phyloP scores from a whole-genome alignment of 1,140 invertebrate species.

The Holcopasites calliopsidis region DNA sequence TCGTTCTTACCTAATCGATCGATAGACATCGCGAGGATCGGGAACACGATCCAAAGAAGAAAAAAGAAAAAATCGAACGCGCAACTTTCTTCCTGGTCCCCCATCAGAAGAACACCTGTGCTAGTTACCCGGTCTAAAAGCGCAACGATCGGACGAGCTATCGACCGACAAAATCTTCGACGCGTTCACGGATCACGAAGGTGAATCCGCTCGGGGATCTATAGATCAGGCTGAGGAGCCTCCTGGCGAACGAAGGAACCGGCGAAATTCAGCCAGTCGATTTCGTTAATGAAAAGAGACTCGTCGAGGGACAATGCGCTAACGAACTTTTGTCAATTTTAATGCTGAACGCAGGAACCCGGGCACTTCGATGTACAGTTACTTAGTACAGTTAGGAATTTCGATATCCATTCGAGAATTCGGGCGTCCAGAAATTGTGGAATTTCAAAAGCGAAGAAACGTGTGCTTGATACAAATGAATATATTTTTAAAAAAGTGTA shows the following conservation, averaged over 20 bases:
- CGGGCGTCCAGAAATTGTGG: no score
- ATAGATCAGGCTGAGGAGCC: conserved; percentile 44
- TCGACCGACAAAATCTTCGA: conserved; percentile 27
- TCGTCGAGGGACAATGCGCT: no score
- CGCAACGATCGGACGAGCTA: neutral
- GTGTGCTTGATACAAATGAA: no score
- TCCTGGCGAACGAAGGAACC: conserved; percentile 8
- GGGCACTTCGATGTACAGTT: no score
- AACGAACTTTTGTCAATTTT: no score
- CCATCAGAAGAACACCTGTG: conserved; percentile 22
- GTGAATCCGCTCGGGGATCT: conserved; percentile 24
- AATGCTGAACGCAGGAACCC: no score
- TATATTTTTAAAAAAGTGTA: no score
- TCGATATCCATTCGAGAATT: no score
- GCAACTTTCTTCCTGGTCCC: conserved; percentile 1
- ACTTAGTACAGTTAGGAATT: no score
- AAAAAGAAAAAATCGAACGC: conserved; percentile 3
- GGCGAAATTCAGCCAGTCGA: no score
- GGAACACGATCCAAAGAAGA: conserved; percentile 19
- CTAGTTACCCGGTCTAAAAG: neutral
- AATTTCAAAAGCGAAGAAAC: no score
- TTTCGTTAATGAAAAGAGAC: no score
- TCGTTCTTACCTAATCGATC: conserved; percentile 29
- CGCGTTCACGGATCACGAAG: neutral
- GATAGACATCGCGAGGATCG: conserved; percentile 22